Percentiles rank a stretch among this genome's conserved stretches.
Conservation (phyloP, 2,113 vertebrate species). For the Triplophysa siluroides region DNA sequence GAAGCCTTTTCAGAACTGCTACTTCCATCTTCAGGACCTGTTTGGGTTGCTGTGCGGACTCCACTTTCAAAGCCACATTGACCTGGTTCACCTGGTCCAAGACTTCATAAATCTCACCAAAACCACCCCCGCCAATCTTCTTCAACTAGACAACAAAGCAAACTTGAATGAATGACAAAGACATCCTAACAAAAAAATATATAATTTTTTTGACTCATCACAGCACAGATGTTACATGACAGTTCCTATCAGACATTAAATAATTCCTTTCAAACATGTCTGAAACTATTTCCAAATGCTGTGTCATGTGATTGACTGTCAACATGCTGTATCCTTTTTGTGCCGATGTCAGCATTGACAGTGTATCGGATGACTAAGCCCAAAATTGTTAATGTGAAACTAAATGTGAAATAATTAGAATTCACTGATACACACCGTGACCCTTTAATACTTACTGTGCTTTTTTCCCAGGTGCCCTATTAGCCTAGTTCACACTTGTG, state of each 20-base stretch:
- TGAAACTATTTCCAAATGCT: background rate
- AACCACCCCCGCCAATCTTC: constrained; percentile 97
- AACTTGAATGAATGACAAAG: background rate
- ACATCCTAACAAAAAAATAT: too few relatives aligned
- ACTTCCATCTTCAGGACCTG: constrained; percentile 99
- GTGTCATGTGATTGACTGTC: constrained; percentile 8
- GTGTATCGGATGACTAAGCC: constrained; percentile 8
- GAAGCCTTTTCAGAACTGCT: constrained; percentile 95
- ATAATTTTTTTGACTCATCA: background rate
- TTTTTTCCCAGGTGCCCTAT: too few relatives aligned
- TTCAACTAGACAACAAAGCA: constrained; percentile 74
- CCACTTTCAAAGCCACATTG: constrained; percentile 94
- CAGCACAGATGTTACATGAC: background rate
- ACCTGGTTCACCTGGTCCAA: constrained; percentile 92
- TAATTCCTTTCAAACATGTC: background rate
- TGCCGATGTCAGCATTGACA: constrained; percentile 36
- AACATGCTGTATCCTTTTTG: background rate
- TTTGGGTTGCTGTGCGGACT: constrained; percentile 97
- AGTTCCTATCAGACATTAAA: background rate
- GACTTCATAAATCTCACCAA: constrained; percentile 99
- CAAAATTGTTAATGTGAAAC: background rate
- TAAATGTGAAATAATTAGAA: background rate
- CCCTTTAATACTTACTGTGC: background rate
- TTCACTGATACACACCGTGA: background rate
- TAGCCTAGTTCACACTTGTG: too few relatives aligned